Evolutionary conservation across 2,797 vertebrate genomes (phyloP).

Genomic region (Chelidonichthys spinosus): DNA sequence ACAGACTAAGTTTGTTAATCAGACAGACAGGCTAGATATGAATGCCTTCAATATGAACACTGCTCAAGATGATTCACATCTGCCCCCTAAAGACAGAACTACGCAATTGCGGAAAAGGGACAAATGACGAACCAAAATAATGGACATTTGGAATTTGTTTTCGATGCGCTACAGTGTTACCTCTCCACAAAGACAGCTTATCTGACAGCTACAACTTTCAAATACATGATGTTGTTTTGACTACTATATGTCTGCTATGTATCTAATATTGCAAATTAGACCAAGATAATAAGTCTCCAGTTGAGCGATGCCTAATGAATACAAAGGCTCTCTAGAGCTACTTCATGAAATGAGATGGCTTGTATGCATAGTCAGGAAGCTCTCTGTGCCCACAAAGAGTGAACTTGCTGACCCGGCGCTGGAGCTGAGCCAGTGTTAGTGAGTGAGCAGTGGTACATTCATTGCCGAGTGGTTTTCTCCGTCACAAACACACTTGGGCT

Average conservation of each 20-base stretch:
- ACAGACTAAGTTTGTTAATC: slow-evolving; percentile 20
- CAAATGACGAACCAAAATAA: neutral
- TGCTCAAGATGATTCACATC: slow-evolving; percentile 46
- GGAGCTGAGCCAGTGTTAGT: slow-evolving; percentile 56
- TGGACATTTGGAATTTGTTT: neutral
- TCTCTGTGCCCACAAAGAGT: slow-evolving; percentile 38
- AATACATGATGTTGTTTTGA: neutral
- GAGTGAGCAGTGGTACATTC: slow-evolving; percentile 46
- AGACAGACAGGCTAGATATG: slow-evolving; percentile 24
- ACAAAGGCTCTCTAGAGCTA: slow-evolving; percentile 33
- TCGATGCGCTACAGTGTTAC: neutral
- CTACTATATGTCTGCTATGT: neutral
- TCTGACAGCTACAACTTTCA: neutral
- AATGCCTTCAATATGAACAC: slow-evolving; percentile 1
- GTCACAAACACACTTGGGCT: slow-evolving; percentile 39
- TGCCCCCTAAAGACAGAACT: slow-evolving; percentile 71
- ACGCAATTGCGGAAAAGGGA: slow-evolving; percentile 32
- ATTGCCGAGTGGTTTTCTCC: slow-evolving; percentile 41
- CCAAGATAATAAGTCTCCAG: slow-evolving; percentile 11
- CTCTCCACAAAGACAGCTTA: neutral
- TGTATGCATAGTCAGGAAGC: slow-evolving; percentile 43
- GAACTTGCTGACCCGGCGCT: slow-evolving; percentile 44
- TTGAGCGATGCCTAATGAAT: slow-evolving; percentile 17
- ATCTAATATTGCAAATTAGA: neutral
- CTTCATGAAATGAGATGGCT: slow-evolving; percentile 40